Evolutionary conservation across 2,888 invertebrate species (phyloP).

Genomic region (Sepioteuthis lessoniana): DNA sequence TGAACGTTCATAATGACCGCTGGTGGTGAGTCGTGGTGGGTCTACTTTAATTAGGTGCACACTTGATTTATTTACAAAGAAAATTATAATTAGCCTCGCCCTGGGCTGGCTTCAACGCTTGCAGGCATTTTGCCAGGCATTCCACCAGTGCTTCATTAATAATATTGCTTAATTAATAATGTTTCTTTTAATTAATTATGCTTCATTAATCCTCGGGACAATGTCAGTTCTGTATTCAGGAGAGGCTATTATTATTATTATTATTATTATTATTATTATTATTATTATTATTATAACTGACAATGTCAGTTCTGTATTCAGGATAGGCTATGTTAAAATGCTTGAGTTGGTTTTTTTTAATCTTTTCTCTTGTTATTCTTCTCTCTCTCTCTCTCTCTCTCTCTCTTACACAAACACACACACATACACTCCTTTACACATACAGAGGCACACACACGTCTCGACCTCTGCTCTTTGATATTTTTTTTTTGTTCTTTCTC

Average conservation of each 20-base stretch:
- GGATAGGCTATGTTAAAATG: not conserved
- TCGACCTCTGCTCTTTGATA: too few relatives aligned
- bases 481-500: too few relatives aligned
- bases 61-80: slow-evolving; percentile 24
- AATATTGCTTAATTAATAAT: slow-evolving; percentile 33
- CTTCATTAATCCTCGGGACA: not conserved
- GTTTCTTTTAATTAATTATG: slow-evolving; percentile 33
- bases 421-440: too few relatives aligned
- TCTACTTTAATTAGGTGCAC: not conserved
- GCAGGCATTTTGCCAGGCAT: not conserved
- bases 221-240: not conserved
- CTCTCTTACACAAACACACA: too few relatives aligned
- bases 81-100: not conserved
- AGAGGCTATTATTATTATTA: too few relatives aligned
- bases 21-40: not conserved
- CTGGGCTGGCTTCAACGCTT: not conserved
- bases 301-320: not conserved
- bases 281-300: too few relatives aligned
- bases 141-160: not conserved
- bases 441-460: too few relatives aligned
- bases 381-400: too few relatives aligned
- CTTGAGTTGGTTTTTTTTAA: not conserved
- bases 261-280: too few relatives aligned
- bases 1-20: not conserved
- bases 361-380: too few relatives aligned